Conservation (phyloP, 2,797 vertebrate genomes). For the Alfaro cultratus region DNA sequence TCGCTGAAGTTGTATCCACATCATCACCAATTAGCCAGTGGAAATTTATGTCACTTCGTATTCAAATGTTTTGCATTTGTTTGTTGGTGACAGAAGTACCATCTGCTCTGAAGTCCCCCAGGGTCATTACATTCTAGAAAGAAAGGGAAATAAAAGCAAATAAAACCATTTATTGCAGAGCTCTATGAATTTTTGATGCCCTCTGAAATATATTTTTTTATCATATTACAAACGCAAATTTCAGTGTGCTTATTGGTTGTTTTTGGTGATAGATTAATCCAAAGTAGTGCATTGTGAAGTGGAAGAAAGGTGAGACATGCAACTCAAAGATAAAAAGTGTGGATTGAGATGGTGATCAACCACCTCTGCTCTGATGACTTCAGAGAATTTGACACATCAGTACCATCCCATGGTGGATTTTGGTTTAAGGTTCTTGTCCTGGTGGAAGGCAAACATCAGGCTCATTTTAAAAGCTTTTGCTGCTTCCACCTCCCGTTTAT, state of each 20-base stretch:
- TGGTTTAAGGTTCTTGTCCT: no score
- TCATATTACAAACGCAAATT: background rate
- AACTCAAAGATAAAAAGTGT: no score
- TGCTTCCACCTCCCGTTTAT: no score
- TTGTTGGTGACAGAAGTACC: slow-evolving; percentile 62
- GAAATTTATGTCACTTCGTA: slow-evolving; percentile 70
- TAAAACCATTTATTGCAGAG: background rate
- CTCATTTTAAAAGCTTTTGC: no score
- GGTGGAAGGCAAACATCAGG: no score
- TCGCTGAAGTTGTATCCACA: slow-evolving; percentile 72
- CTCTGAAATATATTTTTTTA: background rate
- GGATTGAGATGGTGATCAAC: no score
- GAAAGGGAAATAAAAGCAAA: slow-evolving; percentile 8
- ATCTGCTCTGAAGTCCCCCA: slow-evolving; percentile 83
- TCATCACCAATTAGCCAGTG: slow-evolving; percentile 81
- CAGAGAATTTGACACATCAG: no score
- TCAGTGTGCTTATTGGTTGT: background rate
- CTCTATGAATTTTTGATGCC: background rate
- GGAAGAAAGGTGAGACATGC: background rate
- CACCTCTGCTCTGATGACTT: no score
- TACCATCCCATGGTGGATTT: no score
- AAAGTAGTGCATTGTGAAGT: background rate
- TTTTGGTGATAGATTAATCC: background rate
- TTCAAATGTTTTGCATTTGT: slow-evolving; percentile 69
- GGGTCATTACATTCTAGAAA: slow-evolving; percentile 77